phyloP scores from a whole-genome alignment of 2,888 invertebrate genomes.

The Chalcis sispes region DNA sequence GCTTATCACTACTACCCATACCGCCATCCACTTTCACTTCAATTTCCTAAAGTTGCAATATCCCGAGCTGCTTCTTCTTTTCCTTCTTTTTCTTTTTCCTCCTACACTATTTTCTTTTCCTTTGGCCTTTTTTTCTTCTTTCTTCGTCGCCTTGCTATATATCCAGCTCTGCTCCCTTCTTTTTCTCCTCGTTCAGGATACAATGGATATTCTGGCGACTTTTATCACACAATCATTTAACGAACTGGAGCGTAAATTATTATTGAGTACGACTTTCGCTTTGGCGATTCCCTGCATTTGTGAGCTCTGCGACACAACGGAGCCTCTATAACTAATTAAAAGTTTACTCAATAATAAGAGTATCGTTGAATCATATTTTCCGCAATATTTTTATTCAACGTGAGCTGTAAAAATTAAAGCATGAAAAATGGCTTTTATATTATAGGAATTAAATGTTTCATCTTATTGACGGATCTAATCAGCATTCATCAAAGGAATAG shows the following conservation, averaged over 20 bases:
- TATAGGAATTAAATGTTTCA: too few species aligned
- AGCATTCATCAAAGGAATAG: too few species aligned
- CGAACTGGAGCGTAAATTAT: constrained; percentile 26
- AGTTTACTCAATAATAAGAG: too few species aligned
- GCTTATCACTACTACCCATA: constrained; percentile 35
- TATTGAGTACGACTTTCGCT: not conserved
- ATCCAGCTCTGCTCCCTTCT: not conserved
- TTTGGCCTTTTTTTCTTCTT: not conserved
- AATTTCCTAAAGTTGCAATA: constrained; percentile 55
- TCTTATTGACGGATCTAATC: too few species aligned
- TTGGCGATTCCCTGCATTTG: not conserved
- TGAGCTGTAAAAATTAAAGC: too few species aligned
- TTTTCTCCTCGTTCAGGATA: not conserved
- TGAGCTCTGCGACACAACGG: not conserved
- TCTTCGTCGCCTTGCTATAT: not conserved
- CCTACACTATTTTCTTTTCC: not conserved
- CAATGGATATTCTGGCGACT: constrained; percentile 9
- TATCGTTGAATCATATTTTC: too few species aligned
- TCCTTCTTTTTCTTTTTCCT: not conserved
- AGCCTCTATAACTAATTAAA: constrained; percentile 16
- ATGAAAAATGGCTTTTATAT: too few species aligned
- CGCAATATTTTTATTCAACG: too few species aligned
- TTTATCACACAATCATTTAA: constrained; percentile 34
- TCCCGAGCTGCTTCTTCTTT: constrained; percentile 10
- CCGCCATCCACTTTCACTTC: constrained; percentile 51